Evolutionary conservation across 2,797 vertebrate genomes (phyloP), one percentile per base, ranked within the genome.

Genomic region (Miichthys miiuy): DNA sequence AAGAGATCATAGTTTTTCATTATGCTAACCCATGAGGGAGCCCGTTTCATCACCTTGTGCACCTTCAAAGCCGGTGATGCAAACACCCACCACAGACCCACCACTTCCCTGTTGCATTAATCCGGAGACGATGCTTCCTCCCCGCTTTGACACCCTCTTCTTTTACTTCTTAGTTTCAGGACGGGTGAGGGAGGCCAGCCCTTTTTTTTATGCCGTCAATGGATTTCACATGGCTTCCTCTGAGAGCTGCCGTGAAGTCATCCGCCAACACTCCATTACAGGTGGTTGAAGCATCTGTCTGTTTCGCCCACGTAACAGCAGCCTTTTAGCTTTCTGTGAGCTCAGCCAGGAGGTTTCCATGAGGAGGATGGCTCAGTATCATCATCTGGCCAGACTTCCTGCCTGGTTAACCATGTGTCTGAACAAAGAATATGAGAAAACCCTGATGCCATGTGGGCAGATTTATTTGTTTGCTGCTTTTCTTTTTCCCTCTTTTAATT

Each of bases 251-350:
- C 67, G 68, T 90, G 86, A 90, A 87, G 87, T 88, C 87, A 79
- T 91, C 90, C 68, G 55, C 91, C 89, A 77, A 89, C 93, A 88
- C 85, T 67, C 75, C 72, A 13, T 81, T 80, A 79, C 87, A 86
- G 87, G 89, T 89, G 87, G 85, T 87, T 83, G 74, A 67, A 84
- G 83, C 50, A 66, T 90, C 82, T 79, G 77, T 64, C 63, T 87
- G 69, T 54, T 38, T 69, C 58, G 21, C 86, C 71, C 74, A 91
- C 78, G n/a, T 83, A 65, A 75, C 58, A 20, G 84, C 68, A 34
- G 81, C 62, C 30, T 63, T 47, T 44, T 11, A 27, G 51, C 13
- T 70, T 62, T 80, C 65, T 69, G 57, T 62, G 70, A 62, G 55
- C 48, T 58, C 62, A 20, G 44, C 48, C 60, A 9, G 71, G 79